Evolutionary conservation across 2,113 vertebrate species (phyloP), one percentile per base, ranked within the genome.

Genomic region (Paradoxurus hermaphroditus): DNA sequence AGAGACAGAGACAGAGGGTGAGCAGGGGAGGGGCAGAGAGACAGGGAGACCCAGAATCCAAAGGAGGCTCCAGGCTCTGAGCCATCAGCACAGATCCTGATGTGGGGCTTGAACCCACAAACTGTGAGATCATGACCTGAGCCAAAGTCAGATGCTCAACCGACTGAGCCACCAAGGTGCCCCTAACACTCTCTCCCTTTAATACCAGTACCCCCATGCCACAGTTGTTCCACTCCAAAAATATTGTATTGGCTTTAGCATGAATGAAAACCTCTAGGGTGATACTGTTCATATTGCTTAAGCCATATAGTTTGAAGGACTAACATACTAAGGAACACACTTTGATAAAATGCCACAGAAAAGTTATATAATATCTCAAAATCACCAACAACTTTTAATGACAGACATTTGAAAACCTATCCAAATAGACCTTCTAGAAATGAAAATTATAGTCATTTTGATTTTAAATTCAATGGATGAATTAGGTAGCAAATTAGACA

Each of bases 401-500:
- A 51, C 53, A 78, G 31, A 65, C 10, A 73, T 81, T 72, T 88
- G 16, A 86, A 90, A 86, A 94, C 27, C 39, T 67, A 72, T 29
- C 39, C 23, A 82, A 94, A 90, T 25, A 49, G 6, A 49, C 27
- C 63, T 84, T 44, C 67, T 87, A 70, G 49, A 94, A 87, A 91
- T 91, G 10, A 82, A 94, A 91, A 59, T 41, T 31, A n/a, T 3
- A 68, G 34, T 81, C 34, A 84, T 18, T 88, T 8, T 81, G 16
- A 81, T 34, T 34, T 79, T 44, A 94, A 95, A 68, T 14, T 86
- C 56, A 68, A 4, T 86, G 25, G 59, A 14, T 75, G 53, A 46
- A 68, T 51, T n/a, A 91, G 34, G 79, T 3, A 51, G 63, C 36
- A 89, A 65, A 85, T 89, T 88, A 96, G 65, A 81, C 51, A 91